A percentile compares a stretch with the other conserved stretches of the same genome.
Conservation (phyloP, 1,140 invertebrate genomes). For the Drosophila parvula region DNA sequence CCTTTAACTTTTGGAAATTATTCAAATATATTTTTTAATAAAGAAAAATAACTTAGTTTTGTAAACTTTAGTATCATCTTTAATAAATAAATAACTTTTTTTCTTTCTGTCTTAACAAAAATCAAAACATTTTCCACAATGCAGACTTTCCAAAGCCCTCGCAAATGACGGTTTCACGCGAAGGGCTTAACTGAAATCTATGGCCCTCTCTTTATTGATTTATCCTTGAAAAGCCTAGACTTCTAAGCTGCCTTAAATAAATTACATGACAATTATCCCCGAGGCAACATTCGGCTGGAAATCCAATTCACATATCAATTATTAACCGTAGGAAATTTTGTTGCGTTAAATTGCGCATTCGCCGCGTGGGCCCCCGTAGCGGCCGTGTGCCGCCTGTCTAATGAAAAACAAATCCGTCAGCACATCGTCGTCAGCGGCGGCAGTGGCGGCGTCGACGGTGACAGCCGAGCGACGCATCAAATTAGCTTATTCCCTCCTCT, state of each 20-base stretch:
- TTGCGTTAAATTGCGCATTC: conserved; percentile 52
- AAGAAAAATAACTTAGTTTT: no score
- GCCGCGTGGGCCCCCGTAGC: conserved; percentile 24
- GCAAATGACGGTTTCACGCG: neutral
- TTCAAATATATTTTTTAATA: no score
- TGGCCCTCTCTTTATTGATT: conserved; percentile 17
- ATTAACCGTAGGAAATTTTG: conserved; percentile 30
- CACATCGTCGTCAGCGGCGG: conserved; percentile 28
- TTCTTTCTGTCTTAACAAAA: neutral
- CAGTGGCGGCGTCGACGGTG: conserved; percentile 48
- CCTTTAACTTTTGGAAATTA: no score
- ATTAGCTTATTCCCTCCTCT: conserved; percentile 49
- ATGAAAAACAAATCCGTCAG: conserved; percentile 73
- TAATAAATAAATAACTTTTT: no score
- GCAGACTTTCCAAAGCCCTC: neutral
- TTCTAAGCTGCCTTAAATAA: conserved; percentile 19
- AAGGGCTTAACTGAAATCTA: neutral
- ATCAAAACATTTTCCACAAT: neutral
- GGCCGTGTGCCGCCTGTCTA: conserved; percentile 33
- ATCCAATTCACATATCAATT: conserved; percentile 42
- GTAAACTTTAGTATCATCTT: no score
- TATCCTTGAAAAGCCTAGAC: neutral
- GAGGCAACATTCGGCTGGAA: conserved; percentile 20
- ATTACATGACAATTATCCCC: conserved; percentile 39
- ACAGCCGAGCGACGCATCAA: conserved; percentile 50